phyloP scores from a whole-genome alignment of 2,113 vertebrate genomes.

The Xiphophorus maculatus region DNA sequence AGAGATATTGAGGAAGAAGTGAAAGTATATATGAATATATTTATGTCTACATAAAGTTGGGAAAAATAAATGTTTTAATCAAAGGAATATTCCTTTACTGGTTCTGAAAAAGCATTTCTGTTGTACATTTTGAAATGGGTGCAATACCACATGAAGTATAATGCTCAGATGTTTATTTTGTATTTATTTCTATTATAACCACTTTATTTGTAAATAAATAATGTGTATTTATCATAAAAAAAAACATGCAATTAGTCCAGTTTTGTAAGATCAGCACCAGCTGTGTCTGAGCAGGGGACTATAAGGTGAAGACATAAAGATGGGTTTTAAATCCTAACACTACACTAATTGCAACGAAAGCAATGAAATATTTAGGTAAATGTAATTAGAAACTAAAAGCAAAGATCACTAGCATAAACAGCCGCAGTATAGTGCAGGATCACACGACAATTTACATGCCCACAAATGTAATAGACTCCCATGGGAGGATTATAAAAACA shows the following conservation, averaged over 20 bases:
- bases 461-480: slow-evolving; percentile 63
- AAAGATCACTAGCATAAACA: slow-evolving; percentile 59
- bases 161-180: slow-evolving; percentile 99
- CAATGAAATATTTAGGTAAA: slow-evolving; percentile 42
- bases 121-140: slow-evolving; percentile 99
- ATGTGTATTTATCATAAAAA: slow-evolving; percentile 99
- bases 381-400: slow-evolving; percentile 63
- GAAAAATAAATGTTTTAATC: slow-evolving; percentile 99
- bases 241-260: slow-evolving; percentile 91
- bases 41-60: slow-evolving; percentile 97
- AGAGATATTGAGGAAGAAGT: slow-evolving; percentile 91
- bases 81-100: slow-evolving; percentile 98
- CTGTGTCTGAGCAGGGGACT: background rate
- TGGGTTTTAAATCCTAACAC: slow-evolving; percentile 23
- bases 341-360: slow-evolving; percentile 63
- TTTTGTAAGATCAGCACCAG: slow-evolving; percentile 71
- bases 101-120: slow-evolving; percentile 96
- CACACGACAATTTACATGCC: slow-evolving; percentile 58
- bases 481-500: slow-evolving; percentile 71
- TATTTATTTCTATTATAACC: slow-evolving; percentile 99
- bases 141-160: slow-evolving; percentile 99
- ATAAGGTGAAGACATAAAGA: background rate
- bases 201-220: slow-evolving; percentile 99
- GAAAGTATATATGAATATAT: slow-evolving; percentile 91
- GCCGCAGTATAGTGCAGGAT: slow-evolving; percentile 50